phyloP scores from a whole-genome alignment of 2,888 invertebrate genomes.

The Scotopteryx bipunctaria region DNA sequence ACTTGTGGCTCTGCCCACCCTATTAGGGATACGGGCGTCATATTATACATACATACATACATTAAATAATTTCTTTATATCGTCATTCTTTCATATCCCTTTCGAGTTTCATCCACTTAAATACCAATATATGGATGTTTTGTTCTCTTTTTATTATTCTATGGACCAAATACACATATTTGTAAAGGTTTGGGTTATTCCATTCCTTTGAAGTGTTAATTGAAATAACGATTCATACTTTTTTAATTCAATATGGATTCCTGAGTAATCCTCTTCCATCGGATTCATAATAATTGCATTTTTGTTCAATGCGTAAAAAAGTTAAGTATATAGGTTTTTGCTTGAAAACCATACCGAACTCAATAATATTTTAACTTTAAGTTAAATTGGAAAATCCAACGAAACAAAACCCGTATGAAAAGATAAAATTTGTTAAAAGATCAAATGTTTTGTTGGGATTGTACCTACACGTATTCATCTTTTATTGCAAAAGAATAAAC shows the following conservation, averaged over 20 bases:
- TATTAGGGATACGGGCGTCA: too few species aligned
- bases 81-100: too few species aligned
- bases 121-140: too few species aligned
- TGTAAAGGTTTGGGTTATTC: too few species aligned
- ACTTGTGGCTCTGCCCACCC: too few species aligned
- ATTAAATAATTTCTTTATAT: too few species aligned
- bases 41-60: too few species aligned
- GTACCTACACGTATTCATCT: neutral
- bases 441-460: neutral
- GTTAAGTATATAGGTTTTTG: neutral
- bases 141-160: too few species aligned
- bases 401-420: neutral
- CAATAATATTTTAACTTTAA: neutral
- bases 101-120: too few species aligned
- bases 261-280: conserved; percentile 32
- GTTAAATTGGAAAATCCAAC: neutral
- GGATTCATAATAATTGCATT: conserved; percentile 31
- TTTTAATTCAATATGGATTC: conserved; percentile 34
- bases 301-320: conserved; percentile 20
- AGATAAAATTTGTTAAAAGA: too few species aligned
- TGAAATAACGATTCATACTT: conserved; percentile 39
- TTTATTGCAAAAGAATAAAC: neutral
- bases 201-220: conserved; percentile 35
- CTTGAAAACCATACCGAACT: neutral
- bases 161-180: too few species aligned